Base-by-base conservation (phyloP, 2,888 invertebrate species). In the Rapana venosa region DNA sequence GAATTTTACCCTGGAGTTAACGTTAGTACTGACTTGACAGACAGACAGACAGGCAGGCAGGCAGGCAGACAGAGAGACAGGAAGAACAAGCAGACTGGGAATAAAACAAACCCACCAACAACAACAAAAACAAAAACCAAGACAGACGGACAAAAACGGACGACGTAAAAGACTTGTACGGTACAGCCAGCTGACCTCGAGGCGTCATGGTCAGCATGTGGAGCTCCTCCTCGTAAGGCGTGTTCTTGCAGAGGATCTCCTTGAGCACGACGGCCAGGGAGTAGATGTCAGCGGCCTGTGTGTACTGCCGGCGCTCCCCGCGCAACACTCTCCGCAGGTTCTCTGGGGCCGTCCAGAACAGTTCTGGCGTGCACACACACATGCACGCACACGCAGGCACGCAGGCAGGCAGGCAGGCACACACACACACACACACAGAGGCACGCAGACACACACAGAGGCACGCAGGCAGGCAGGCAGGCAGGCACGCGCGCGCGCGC, bases 321-420 rank as follows among this genome's bases (percentile, higher is more conserved):
- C 91, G 88, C 26, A 93, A 81, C 8, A 92, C 87, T 13, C 91
- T 90, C 36, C 94, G 90, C 47, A 95, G 91, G 47, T 93, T 87
- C 87, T 95, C 95, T 0, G 95, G 95, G 13, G 95, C 94, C 2
- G 94, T 94, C 95, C 95, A 95, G 79, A 94, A 94, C 87, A 94
- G 88, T 11, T 92, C 95, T 95, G 56, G 0, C 56, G 32, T 35
- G 11, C 47, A 84, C n/a, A 22, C 56, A 26, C n/a, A 26, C 26
- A 26, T 1, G 22, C 84, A 84, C 84, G 47, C 84, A 36, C 83
- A 36, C 36, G 35, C 83, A 83, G 13, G 17, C 20, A 36, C 83
- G 35, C 83, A 83, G 1, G 26, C 66, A 2, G 1, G 26, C 2
- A 2, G 13, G 26, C 83, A 36, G 2, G 35, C 83, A 36, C 83